Evolutionary conservation across 2,113 vertebrate genomes (phyloP).

Genomic region (Hydropotes inermis): DNA sequence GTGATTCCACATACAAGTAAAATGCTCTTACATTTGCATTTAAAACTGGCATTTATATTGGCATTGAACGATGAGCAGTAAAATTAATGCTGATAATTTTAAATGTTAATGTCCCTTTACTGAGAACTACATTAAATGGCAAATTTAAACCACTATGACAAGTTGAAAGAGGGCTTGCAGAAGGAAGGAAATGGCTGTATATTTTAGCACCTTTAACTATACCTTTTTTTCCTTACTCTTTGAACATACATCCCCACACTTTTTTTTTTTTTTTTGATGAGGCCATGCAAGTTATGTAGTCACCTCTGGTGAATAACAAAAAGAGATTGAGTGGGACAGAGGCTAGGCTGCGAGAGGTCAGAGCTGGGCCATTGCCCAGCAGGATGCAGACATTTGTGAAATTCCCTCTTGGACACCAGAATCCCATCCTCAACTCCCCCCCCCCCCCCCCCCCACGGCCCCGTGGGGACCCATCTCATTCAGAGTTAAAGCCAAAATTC

Average conservation of each 20-base stretch:
- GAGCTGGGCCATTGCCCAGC: conserved; percentile 41
- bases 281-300: neutral
- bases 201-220: neutral
- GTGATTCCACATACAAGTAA: neutral
- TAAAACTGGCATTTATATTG: neutral
- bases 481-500: neutral
- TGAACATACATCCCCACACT: neutral
- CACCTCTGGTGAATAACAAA: neutral
- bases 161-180: neutral
- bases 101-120: neutral
- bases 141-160: neutral
- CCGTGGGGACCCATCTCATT: neutral
- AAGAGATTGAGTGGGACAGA: neutral
- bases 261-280: neutral
- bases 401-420: neutral
- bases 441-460: too few relatives aligned
- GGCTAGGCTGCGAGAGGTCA: conserved; percentile 26
- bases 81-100: neutral
- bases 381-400: conserved; percentile 20
- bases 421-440: neutral
- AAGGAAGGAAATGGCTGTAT: neutral
- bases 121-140: neutral
- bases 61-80: neutral
- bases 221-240: neutral
- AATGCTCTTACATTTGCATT: neutral